phyloP scores from a whole-genome alignment of 1,140 invertebrate species.

The Chlorops oryzae region DNA sequence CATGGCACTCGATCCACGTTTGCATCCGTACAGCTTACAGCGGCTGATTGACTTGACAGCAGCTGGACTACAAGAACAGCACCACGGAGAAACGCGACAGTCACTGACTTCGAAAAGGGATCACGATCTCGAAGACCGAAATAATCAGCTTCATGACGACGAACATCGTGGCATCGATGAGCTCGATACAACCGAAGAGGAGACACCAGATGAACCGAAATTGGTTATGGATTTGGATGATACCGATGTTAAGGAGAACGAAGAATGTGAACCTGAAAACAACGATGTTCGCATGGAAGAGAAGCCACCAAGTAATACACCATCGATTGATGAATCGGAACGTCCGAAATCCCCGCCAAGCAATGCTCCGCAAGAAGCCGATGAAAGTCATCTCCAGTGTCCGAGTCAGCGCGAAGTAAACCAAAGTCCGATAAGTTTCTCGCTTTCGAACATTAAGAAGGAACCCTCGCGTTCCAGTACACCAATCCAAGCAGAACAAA shows the following conservation, averaged over 20 bases:
- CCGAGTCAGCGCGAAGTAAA: too few relatives aligned
- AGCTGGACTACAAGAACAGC: constrained; percentile 33
- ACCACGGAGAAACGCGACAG: constrained; percentile 14
- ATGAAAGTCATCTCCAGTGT: too few relatives aligned
- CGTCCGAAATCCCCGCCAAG: neutral
- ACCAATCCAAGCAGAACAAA: too few relatives aligned
- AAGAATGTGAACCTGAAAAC: constrained; percentile 14
- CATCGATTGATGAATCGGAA: too few relatives aligned
- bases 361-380: constrained; percentile 2
- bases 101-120: constrained; percentile 13
- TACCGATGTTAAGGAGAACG: constrained; percentile 42
- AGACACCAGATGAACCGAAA: constrained; percentile 53
- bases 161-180: constrained; percentile 53
- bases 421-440: too few relatives aligned
- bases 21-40: constrained; percentile 42
- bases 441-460: too few relatives aligned
- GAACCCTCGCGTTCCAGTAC: too few relatives aligned
- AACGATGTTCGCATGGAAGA: neutral
- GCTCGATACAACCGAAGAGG: constrained; percentile 53
- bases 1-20: constrained; percentile 35
- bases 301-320: neutral
- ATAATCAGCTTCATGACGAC: constrained; percentile 7
- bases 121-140: constrained; percentile 1
- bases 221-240: constrained; percentile 61
- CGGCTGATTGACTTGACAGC: constrained; percentile 39